Percentiles rank a stretch among this genome's conserved stretches.
These are phyloP conservation scores for Xenopus tropicalis DNA, from an alignment of 2,113 vertebrate genomes.

Conservation along the genomic window DNA sequence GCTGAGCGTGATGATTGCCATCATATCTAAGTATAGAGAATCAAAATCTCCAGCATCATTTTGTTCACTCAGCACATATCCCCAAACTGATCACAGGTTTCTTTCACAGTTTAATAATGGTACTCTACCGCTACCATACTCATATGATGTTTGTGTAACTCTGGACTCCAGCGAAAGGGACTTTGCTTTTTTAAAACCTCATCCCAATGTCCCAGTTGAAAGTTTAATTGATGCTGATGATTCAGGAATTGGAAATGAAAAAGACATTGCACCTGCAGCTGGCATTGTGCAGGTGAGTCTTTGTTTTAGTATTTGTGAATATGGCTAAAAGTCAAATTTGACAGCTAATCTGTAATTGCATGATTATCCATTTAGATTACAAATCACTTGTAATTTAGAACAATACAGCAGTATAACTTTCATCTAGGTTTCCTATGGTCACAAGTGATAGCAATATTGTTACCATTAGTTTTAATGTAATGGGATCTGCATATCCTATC, in stretches of 20 bases:
- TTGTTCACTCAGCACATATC: constrained; percentile 42
- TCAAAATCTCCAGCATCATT: constrained; percentile 27
- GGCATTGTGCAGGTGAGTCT: not conserved
- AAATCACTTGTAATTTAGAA: no score
- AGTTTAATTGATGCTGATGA: constrained; percentile 22
- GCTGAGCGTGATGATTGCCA: constrained; percentile 45
- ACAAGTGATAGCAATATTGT: no score
- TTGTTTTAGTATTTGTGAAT: not conserved
- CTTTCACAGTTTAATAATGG: not conserved
- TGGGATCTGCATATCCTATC: no score
- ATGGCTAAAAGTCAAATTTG: not conserved
- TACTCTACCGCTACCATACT: not conserved
- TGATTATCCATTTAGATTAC: no score
- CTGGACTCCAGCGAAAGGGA: constrained; percentile 44
- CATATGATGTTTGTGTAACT: constrained; percentile 10
- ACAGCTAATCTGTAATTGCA: constrained; percentile 50
- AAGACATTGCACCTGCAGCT: not conserved
- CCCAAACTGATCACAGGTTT: constrained; percentile 23
- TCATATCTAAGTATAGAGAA: constrained; percentile 32
- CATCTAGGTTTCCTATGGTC: no score
- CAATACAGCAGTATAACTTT: no score
- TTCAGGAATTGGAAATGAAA: constrained; percentile 21
- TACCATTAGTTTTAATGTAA: no score
- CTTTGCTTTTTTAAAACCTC: constrained; percentile 46
- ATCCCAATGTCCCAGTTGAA: constrained; percentile 41